phyloP scores from a whole-genome alignment of 1,140 invertebrate species.

The Antheraea mylitta region DNA sequence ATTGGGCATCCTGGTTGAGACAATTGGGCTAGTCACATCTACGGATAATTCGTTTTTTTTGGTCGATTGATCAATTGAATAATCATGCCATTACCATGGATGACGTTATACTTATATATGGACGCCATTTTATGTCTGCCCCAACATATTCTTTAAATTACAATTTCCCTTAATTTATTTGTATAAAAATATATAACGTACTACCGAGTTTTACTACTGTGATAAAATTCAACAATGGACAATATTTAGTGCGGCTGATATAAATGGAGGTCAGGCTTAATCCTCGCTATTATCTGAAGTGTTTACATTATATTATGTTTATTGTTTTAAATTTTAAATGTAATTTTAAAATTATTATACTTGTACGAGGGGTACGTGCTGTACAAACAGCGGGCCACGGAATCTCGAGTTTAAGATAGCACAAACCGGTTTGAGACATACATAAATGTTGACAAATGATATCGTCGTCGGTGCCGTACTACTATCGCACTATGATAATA shows the following conservation, averaged over 20 bases:
- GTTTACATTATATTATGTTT: neutral
- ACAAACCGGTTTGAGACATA: neutral
- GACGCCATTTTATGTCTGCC: no score
- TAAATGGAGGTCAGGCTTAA: conserved; percentile 2
- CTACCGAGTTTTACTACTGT: neutral
- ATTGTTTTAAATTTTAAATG: conserved; percentile 4
- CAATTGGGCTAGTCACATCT: no score
- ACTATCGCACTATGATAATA: neutral
- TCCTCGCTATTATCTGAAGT: neutral
- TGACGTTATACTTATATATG: no score
- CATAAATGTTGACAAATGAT: neutral
- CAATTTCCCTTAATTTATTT: no score
- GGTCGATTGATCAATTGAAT: no score
- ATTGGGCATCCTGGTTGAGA: no score
- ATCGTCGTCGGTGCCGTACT: neutral
- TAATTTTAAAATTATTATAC: conserved; percentile 3
- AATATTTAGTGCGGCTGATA: neutral
- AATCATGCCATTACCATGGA: no score
- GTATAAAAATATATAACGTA: no score
- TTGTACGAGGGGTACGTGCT: neutral
- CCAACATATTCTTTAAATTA: no score
- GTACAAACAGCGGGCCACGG: neutral
- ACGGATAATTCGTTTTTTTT: no score
- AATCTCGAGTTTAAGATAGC: neutral
- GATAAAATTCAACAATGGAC: neutral